Evolutionary conservation across 2,888 invertebrate genomes (phyloP), one percentile per base, ranked within the genome.

Genomic region (Agonopterix heracliana): DNA sequence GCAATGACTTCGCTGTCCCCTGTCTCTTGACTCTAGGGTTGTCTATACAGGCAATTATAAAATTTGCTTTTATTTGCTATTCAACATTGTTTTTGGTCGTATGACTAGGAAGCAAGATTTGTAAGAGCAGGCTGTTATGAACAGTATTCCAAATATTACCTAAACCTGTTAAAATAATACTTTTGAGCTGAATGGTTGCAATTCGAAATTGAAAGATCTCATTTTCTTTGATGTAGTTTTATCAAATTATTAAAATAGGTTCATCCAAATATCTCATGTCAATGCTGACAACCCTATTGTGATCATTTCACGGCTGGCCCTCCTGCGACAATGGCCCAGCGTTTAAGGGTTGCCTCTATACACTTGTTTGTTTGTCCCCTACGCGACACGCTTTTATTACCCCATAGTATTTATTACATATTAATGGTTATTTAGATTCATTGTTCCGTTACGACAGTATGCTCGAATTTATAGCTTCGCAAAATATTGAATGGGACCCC

Each of bases 401-500:
- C 82, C 88, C 78, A 79, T 81, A 83, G 84, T 86, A 88, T 88
- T 88, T 88, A 88, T 88, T 87, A 86, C 87, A 85, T 88, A 88
- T 88, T 88, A 88, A 88, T 88, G 86, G 88, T 88, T 88, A 88
- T 88, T 88, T 86, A 78, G 86, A 83, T 82, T 85, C 86, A 87
- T 88, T 88, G 87, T 88, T 78, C 79, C 70, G 78, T 71, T 73
- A 71, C 71, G 73, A 79, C 88, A 85, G 88, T 87, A 86, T 85
- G 87, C 81, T 86, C 74, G 79, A 86, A 85, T 87, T 87, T 85
- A 87, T 83, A 71, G 81, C 74, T 65, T 72, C 70, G 81, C 77
- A 65, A 80, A 83, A 78, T 80, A 78, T 85, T 82, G 78, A 77
- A 85, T 77, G 56, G 72, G 56, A 63, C 76, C 73, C 75, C 63